phyloP scores from a whole-genome alignment of 2,113 vertebrate genomes.

The Numida meleagris region DNA sequence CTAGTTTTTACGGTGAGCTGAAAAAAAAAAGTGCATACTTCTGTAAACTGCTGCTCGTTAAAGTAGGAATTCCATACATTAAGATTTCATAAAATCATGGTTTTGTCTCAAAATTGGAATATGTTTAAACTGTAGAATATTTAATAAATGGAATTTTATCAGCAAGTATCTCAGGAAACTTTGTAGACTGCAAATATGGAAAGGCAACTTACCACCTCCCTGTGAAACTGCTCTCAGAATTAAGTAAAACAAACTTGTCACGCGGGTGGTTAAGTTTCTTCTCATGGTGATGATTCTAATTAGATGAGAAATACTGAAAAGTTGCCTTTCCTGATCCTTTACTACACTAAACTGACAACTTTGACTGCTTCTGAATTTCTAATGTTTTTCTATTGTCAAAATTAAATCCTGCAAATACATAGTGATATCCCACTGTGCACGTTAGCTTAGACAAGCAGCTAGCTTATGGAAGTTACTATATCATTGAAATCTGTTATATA shows the following conservation, averaged over 20 bases:
- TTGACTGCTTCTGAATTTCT: not conserved
- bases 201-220: not conserved
- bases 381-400: not conserved
- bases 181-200: not conserved
- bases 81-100: not conserved
- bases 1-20: not conserved
- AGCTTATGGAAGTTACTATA: not conserved
- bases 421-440: not conserved
- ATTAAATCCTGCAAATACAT: not conserved
- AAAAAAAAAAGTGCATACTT: not conserved
- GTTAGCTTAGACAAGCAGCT: not conserved
- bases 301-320: not conserved
- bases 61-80: not conserved
- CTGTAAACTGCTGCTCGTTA: not conserved
- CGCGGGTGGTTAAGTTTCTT: not conserved
- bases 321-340: not conserved
- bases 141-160: not conserved
- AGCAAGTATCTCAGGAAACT: not conserved
- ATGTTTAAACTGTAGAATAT: not conserved
- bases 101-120: not conserved
- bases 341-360: not conserved
- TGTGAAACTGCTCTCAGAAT: not conserved
- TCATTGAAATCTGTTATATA: not conserved
- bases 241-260: not conserved
- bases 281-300: not conserved